phyloP scores from a whole-genome alignment of 2,113 vertebrate species.

The Zeus faber region DNA sequence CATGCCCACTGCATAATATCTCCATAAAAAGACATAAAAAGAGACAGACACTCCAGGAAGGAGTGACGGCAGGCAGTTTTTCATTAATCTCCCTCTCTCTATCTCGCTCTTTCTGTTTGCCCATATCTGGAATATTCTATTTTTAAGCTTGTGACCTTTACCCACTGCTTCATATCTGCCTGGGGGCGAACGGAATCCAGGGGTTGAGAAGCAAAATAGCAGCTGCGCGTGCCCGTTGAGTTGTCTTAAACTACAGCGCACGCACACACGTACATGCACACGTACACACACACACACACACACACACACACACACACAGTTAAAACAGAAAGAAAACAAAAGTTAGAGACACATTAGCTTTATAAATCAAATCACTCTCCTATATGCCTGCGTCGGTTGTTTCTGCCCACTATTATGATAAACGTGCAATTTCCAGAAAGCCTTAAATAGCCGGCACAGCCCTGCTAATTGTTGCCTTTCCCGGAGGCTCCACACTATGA shows the following conservation, averaged over 20 bases:
- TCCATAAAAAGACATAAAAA: constrained; percentile 62
- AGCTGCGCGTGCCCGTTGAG: constrained; percentile 21
- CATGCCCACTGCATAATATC: constrained; percentile 53
- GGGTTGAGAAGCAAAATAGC: constrained; percentile 26
- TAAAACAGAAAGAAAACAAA: constrained; percentile 13
- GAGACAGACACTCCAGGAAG: constrained; percentile 15
- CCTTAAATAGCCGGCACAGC: constrained; percentile 36
- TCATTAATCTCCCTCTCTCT: background rate
- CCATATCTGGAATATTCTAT: constrained; percentile 47
- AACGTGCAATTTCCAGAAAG: constrained; percentile 37
- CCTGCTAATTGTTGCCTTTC: constrained; percentile 42
- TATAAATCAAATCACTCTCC: constrained; percentile 31
- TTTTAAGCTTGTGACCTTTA: constrained; percentile 55
- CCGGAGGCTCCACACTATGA: constrained; percentile 32
- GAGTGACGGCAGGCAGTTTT: constrained; percentile 4
- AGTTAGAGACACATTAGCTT: constrained; percentile 23
- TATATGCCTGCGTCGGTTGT: too few species aligned
- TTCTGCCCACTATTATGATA: constrained; percentile 32
- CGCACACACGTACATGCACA: background rate
- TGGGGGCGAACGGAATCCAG: constrained; percentile 26
- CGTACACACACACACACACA: background rate
- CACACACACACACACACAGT: background rate
- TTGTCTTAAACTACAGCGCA: background rate
- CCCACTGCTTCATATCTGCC: constrained; percentile 23
- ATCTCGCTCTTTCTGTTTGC: constrained; percentile 18